Base-by-base conservation (phyloP, 1,140 invertebrate species). In the Spodoptera litura region DNA sequence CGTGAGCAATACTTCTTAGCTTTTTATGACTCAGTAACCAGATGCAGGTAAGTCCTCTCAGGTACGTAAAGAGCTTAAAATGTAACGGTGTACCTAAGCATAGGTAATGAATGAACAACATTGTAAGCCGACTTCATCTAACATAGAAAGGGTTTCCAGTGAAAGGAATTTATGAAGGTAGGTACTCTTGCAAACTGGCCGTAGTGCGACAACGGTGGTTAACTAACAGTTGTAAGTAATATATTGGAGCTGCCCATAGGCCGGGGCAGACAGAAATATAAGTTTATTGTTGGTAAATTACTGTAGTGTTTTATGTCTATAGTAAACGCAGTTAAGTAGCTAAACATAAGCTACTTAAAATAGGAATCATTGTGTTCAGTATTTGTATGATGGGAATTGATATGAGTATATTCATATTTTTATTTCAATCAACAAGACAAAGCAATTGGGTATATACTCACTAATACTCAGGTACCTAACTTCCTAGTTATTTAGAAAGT, bases 101-200 rank as follows among this genome's bases (percentile, higher is more conserved):
- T 78, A 70, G 55, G 72, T 81, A 81, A 81, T 81, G 80, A 81
- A 52, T 44, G 61, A 53, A 59, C 80, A 75, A 81, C 76, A 70
- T 78, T 78, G 80, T 78, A 55, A 62, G 35, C 53, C 44, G 61
- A 70, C 55, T 68, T 70, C 74, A 68, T 77, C 31, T 66, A 35
- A 66, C 58, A 78, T 64, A 75, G 77, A 81, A 68, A 77, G 72
- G 76, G 71, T 81, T 75, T 81, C 58, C 55, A 75, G 72, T 76
- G 68, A 82, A 79, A 76, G 73, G 81, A 82, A 82, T 82, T 82
- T 79, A 82, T 79, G 78, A 52, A 49, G 59, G 79, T 70, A n/a
- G n/a, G n/a, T n/a, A 74, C 66, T 56, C 64, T 38, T 44, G 66
- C 59, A 51, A 74, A 78, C 55, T 51, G 70, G 52, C 70, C 58